Evolutionary conservation across 1,140 invertebrate species (phyloP), one percentile per base, ranked within the genome.

Genomic region (Leptopilina clavipes): DNA sequence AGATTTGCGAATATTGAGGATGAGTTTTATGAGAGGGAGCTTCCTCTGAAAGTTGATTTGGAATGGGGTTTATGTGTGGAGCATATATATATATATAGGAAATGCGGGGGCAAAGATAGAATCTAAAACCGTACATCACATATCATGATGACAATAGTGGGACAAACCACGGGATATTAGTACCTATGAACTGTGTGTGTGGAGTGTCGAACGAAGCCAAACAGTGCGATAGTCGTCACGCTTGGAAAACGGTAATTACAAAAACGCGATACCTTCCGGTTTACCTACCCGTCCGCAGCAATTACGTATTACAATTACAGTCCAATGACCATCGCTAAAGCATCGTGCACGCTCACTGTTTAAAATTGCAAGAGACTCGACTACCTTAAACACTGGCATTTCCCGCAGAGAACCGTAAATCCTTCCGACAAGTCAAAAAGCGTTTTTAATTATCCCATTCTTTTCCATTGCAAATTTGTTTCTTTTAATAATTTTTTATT

Each of bases 191-290:
- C n/a, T 54, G 14, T 65, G 19, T 19, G 14, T 65, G 22, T 25
- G 22, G 25, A n/a, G 59, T 65, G 59, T 65, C 59, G 59, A 65
- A 65, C 25, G 1, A 31, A 22, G 22, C 56, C 22, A 59, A n/a
- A 65, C 11, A 7, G 17, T 31, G 25, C 19, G 59, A 22, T 22
- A 65, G 59, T 25, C 59, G 59, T 65, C 59, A 65, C 22, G 59
- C 59, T 65, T 65, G 59, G 59, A 65, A 31, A 65, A 31, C 25
- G 59, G 59, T 65, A 65, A 65, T 65, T 65, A 65, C 59, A 65
- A 65, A 65, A 65, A 65, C 22, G 59, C 59, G 22, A 37, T 65
- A 65, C 25, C 59, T 65, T 65, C 59, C 25, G 59, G 22, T 37
- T 31, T 65, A 65, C 59, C 59, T 65, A n/a, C 59, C 25, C 59